A percentile compares a stretch with the other conserved stretches of the same genome.
These are phyloP conservation scores for Tretioscincus oriximinensis DNA, from an alignment of 2,113 vertebrate genomes.

Conservation along the genomic window DNA sequence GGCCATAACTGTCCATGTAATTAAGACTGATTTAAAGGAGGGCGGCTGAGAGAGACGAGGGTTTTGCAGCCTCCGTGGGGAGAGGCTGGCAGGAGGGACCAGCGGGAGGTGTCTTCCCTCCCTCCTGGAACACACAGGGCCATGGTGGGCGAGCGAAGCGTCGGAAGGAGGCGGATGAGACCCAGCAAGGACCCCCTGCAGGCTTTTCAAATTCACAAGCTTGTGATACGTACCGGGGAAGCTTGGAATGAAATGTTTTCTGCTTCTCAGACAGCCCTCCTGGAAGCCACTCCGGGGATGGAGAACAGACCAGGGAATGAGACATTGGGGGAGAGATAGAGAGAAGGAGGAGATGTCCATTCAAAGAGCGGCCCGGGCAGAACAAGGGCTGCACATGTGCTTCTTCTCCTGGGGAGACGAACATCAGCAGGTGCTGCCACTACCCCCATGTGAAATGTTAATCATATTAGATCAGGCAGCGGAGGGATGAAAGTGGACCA, in stretches of 20 bases:
- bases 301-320: neutral
- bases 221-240: constrained; percentile 31
- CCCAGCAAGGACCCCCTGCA: neutral
- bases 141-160: neutral
- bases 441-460: neutral
- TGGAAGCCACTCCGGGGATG: neutral
- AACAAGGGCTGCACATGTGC: neutral
- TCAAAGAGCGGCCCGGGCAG: neutral
- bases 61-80: neutral
- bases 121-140: neutral
- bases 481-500: neutral
- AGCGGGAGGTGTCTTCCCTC: neutral
- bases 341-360: neutral
- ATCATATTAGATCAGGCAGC: neutral
- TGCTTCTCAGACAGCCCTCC: constrained; percentile 5
- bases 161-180: neutral
- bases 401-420: neutral
- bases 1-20: neutral
- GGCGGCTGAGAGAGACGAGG: neutral
- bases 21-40: neutral
- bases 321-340: neutral
- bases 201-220: neutral
- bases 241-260: neutral
- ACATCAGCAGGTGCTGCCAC: too few species aligned
- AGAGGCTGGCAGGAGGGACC: neutral